Evolutionary conservation across 2,888 invertebrate genomes (phyloP).

Genomic region (Diplolepis rosae): DNA sequence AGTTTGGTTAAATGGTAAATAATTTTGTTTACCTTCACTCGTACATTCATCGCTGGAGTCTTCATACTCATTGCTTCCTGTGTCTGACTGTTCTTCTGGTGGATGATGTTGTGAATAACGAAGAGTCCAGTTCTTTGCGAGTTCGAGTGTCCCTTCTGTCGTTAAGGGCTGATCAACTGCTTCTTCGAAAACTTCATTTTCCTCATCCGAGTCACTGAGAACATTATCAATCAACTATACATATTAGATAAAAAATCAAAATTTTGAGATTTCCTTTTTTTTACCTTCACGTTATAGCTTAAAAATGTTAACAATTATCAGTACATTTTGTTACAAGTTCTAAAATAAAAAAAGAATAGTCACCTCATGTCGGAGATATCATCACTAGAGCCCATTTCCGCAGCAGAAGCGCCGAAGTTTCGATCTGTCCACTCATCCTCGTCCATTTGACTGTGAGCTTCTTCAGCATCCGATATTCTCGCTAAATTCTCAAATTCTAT

Average conservation of each 20-base stretch:
- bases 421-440: conserved; percentile 97
- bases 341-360: neutral
- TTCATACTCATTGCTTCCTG: conserved; percentile 75
- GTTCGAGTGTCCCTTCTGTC: conserved; percentile 81
- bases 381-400: conserved; percentile 81
- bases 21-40: conserved; percentile 66
- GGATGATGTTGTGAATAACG: conserved; percentile 74
- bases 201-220: conserved; percentile 78
- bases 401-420: conserved; percentile 89
- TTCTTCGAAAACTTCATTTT: conserved; percentile 81
- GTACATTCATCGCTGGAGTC: conserved; percentile 73
- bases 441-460: conserved; percentile 86
- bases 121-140: conserved; percentile 82
- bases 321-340: too few relatives aligned
- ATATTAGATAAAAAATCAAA: neutral
- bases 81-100: conserved; percentile 68
- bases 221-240: conserved; percentile 25
- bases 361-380: conserved; percentile 77
- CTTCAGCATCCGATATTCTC: conserved; percentile 79
- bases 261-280: neutral
- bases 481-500: conserved; percentile 87
- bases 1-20: neutral
- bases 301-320: neutral
- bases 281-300: neutral
- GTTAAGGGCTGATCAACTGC: conserved; percentile 80